phyloP scores from a whole-genome alignment of 2,888 invertebrate genomes.

The Chirona hameri region DNA sequence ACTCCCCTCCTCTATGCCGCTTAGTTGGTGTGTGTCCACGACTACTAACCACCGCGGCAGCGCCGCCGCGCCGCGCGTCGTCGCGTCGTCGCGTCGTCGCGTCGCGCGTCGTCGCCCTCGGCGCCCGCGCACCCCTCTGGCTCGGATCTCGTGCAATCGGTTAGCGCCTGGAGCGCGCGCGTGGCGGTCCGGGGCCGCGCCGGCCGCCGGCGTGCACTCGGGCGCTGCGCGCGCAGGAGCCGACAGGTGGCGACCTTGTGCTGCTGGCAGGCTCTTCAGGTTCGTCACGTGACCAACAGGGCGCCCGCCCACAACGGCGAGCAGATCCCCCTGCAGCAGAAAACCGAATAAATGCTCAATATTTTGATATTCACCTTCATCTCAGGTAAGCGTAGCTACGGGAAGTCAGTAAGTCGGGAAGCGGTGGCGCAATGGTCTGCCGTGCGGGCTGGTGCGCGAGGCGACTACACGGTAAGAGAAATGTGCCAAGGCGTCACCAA shows the following conservation, averaged over 20 bases:
- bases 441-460: too few relatives aligned
- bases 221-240: background rate
- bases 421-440: too few relatives aligned
- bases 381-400: constrained; percentile 2
- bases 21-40: background rate
- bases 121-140: background rate
- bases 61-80: background rate
- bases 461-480: too few relatives aligned
- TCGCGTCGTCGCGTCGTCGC: too few relatives aligned
- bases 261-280: constrained; percentile 12
- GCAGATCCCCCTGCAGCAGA: constrained; percentile 13
- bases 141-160: background rate
- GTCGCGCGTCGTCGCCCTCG: background rate
- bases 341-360: constrained; percentile 27
- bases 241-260: background rate
- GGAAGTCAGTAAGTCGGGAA: background rate
- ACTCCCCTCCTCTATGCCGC: background rate
- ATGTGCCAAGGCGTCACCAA: too few relatives aligned
- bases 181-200: background rate
- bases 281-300: background rate
- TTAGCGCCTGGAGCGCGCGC: background rate
- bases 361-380: constrained; percentile 25
- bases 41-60: background rate
- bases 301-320: background rate
- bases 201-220: too few relatives aligned